A percentile compares a stretch with the other conserved stretches of the same genome.
These are phyloP conservation scores for Brachionus manjavacas DNA, from an alignment of 1,140 invertebrate species.

Conservation along the genomic window DNA sequence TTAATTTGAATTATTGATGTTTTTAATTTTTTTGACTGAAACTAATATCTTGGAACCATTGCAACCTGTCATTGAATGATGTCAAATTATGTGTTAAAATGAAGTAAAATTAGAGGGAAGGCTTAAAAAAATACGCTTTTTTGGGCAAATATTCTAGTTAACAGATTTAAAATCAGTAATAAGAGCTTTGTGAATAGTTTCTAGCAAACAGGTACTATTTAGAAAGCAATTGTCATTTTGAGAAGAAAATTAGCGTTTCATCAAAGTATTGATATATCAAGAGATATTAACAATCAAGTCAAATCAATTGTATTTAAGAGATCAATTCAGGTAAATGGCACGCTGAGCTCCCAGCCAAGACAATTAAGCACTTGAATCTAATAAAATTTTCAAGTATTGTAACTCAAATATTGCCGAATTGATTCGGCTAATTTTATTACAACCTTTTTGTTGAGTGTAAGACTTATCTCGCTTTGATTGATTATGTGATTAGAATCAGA, in stretches of 20 bases:
- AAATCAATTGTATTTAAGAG: not conserved
- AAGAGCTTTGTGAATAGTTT: not conserved
- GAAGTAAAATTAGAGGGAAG: too few species aligned
- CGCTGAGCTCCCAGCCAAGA: not conserved
- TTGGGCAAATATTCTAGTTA: not conserved
- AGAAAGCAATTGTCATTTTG: not conserved
- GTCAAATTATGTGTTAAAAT: too few species aligned
- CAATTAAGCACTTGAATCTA: slow-evolving; percentile 16
- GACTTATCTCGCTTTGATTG: slow-evolving; percentile 35
- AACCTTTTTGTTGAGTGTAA: slow-evolving; percentile 6
- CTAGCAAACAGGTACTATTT: not conserved
- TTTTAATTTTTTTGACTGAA: too few species aligned
- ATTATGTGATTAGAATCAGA: slow-evolving; percentile 8
- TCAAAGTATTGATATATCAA: slow-evolving; percentile 17
- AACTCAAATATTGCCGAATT: not conserved
- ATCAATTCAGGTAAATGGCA: slow-evolving; percentile 6
- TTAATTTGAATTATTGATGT: too few species aligned
- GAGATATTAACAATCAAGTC: not conserved
- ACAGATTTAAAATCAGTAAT: not conserved
- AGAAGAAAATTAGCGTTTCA: not conserved
- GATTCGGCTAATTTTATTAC: slow-evolving; percentile 15
- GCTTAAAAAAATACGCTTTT: too few species aligned
- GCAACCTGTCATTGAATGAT: too few species aligned
- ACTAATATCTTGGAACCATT: too few species aligned
- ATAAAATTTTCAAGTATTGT: not conserved